These are phyloP conservation scores for Drosophila biarmipes DNA, from an alignment of 1,140 invertebrate species.

Conservation along the genomic window DNA sequence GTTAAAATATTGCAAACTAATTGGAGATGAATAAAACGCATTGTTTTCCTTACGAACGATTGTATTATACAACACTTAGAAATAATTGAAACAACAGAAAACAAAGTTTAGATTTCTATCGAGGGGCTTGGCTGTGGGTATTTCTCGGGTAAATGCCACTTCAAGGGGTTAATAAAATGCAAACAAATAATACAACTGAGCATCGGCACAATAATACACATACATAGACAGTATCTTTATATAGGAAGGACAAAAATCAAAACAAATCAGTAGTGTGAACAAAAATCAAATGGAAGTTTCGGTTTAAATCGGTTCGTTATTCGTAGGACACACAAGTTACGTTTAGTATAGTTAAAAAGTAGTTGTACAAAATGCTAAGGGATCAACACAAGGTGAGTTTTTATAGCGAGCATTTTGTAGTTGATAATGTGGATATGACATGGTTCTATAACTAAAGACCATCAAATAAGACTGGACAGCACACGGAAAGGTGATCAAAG, in stretches of 20 bases:
- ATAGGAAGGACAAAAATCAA: slow-evolving; percentile 33
- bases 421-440: slow-evolving; percentile 34
- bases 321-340: slow-evolving; percentile 52
- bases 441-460: slow-evolving; percentile 41
- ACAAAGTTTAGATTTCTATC: slow-evolving; percentile 12
- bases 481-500: slow-evolving; percentile 52
- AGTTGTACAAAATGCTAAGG: slow-evolving; percentile 69
- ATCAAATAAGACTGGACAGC: slow-evolving; percentile 38
- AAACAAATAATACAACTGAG: slow-evolving; percentile 63
- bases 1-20: slow-evolving; percentile 43
- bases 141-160: slow-evolving; percentile 3
- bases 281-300: slow-evolving; percentile 18
- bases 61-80: slow-evolving; percentile 73
- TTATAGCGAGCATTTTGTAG: slow-evolving; percentile 47
- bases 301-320: slow-evolving; percentile 24
- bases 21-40: slow-evolving; percentile 57
- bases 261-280: slow-evolving; percentile 11
- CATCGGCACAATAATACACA: slow-evolving; percentile 66
- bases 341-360: slow-evolving; percentile 40
- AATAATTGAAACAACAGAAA: slow-evolving; percentile 43
- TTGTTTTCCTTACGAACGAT: slow-evolving; percentile 44
- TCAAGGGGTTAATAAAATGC: slow-evolving; percentile 38
- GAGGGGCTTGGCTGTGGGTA: neutral
- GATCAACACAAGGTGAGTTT: slow-evolving; percentile 56
- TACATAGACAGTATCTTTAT: slow-evolving; percentile 41